Conservation (phyloP, 2,888 invertebrate genomes). For the Eumacrocentrus americanus region DNA sequence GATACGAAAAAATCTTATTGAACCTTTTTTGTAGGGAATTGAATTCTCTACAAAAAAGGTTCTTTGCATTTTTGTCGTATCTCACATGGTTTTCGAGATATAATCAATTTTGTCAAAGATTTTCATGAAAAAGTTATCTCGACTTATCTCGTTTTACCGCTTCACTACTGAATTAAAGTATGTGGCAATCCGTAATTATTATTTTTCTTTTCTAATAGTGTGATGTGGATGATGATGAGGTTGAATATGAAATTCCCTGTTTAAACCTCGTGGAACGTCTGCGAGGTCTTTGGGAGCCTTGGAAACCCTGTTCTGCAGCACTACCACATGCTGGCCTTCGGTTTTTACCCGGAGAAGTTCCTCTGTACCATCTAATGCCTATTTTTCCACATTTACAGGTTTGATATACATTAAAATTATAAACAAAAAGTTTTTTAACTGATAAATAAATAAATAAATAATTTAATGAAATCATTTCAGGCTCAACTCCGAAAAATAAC, state of each 20-base stretch:
- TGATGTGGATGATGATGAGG: conserved; percentile 71
- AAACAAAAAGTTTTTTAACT: neutral
- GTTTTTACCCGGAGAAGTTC: conserved; percentile 65
- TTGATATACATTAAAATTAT: neutral
- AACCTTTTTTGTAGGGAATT: too few species aligned
- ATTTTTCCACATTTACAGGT: conserved; percentile 75
- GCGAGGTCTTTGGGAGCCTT: conserved; percentile 72
- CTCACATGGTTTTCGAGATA: too few species aligned
- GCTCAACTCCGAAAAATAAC: conserved; percentile 67
- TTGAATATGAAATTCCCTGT: conserved; percentile 78
- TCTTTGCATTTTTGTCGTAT: too few species aligned
- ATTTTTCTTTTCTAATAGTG: conserved; percentile 61
- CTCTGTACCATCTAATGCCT: conserved; percentile 68
- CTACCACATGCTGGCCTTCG: conserved; percentile 71
- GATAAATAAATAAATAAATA: neutral
- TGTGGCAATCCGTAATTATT: too few species aligned
- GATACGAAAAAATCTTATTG: too few species aligned
- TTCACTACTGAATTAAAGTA: too few species aligned
- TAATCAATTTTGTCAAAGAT: too few species aligned
- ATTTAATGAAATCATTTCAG: conserved; percentile 50
- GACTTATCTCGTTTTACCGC: too few species aligned
- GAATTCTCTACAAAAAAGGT: too few species aligned
- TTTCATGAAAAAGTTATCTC: too few species aligned
- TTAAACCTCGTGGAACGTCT: conserved; percentile 72
- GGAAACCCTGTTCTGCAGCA: conserved; percentile 62